A percentile compares a stretch with the other conserved stretches of the same genome.
phyloP scores from a whole-genome alignment of 2,888 invertebrate genomes.

The Drosophila emarginata region DNA sequence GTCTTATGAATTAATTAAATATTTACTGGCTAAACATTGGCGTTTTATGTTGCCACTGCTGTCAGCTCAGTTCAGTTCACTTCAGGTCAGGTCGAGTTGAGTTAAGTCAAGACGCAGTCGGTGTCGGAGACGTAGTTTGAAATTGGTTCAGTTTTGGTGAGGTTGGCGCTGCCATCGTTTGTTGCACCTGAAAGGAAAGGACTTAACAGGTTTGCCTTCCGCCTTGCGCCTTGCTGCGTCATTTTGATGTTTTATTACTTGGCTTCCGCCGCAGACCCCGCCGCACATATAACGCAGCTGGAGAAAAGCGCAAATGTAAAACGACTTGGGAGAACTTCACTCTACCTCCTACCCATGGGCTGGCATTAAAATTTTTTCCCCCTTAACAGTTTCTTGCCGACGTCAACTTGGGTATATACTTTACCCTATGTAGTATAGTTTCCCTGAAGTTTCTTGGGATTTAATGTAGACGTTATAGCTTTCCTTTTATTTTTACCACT shows the following conservation, averaged over 20 bases:
- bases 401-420: slow-evolving; percentile 15
- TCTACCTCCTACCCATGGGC: slow-evolving; percentile 20
- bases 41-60: slow-evolving; percentile 51
- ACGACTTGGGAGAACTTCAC: slow-evolving; percentile 15
- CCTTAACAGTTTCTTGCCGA: slow-evolving; percentile 5
- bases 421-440: slow-evolving; percentile 15
- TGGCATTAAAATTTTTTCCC: slow-evolving; percentile 36
- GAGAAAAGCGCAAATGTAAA: slow-evolving; percentile 46
- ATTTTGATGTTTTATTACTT: slow-evolving; percentile 78
- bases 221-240: slow-evolving; percentile 62
- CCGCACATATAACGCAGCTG: slow-evolving; percentile 24
- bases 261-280: slow-evolving; percentile 61
- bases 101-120: not conserved
- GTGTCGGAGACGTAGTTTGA: not conserved
- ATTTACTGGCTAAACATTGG: slow-evolving; percentile 66
- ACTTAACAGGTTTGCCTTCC: slow-evolving; percentile 47
- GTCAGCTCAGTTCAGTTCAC: not conserved
- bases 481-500: too few species aligned
- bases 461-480: not conserved
- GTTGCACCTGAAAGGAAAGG: slow-evolving; percentile 26
- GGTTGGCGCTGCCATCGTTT: slow-evolving; percentile 20
- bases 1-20: slow-evolving; percentile 76
- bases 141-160: not conserved
- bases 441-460: slow-evolving; percentile 14
- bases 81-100: not conserved